Percentiles rank a stretch among this genome's conserved stretches.
phyloP scores from a whole-genome alignment of 2,888 invertebrate species.

The Amiota communis region DNA sequence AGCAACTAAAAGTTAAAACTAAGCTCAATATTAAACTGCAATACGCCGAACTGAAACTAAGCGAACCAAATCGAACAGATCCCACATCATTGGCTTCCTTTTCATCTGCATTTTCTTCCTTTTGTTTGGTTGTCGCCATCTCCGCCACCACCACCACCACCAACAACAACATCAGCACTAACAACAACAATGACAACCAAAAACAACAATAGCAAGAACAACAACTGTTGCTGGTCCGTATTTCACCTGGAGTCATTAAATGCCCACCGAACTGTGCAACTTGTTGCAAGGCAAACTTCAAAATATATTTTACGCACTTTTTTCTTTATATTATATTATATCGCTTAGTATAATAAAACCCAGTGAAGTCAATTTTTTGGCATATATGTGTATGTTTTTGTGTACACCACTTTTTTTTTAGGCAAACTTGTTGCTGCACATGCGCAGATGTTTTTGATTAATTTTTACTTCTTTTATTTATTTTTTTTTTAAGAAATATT shows the following conservation, averaged over 20 bases:
- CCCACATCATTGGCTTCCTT: constrained; percentile 21
- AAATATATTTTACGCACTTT: constrained; percentile 28
- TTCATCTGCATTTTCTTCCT: not conserved
- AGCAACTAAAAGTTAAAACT: not conserved
- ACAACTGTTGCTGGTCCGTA: constrained; percentile 45
- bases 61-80: constrained; percentile 14
- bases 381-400: constrained; percentile 5
- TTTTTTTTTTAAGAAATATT: no score
- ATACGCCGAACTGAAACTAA: not conserved
- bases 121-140: not conserved
- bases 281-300: constrained; percentile 29
- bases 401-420: not conserved
- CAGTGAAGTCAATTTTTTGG: not conserved
- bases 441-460: constrained; percentile 10
- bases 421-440: constrained; percentile 25
- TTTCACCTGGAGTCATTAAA: constrained; percentile 69
- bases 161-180: constrained; percentile 39
- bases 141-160: not conserved
- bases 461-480: no score
- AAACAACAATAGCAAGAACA: no score
- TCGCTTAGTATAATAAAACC: not conserved
- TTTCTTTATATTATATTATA: constrained; percentile 16
- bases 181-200: no score
- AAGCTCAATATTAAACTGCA: no score
- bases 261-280: constrained; percentile 49